These are phyloP conservation scores for Geophilus truncorum DNA, from an alignment of 2,888 invertebrate genomes.

Conservation along the genomic window DNA sequence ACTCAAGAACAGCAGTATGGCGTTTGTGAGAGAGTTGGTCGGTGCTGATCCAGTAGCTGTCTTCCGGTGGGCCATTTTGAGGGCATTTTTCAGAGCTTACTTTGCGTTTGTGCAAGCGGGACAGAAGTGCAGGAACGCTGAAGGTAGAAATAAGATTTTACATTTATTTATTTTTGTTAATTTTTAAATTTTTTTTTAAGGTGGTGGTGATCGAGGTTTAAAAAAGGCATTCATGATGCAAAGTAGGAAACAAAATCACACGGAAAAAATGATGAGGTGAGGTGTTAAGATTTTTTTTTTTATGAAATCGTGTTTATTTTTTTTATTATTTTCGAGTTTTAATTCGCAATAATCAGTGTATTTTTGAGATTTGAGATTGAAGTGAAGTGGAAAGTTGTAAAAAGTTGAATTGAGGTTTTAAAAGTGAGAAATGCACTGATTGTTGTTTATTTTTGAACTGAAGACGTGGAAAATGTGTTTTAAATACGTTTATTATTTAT, in stretches of 20 bases:
- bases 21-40: slow-evolving; percentile 87
- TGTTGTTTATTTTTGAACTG: too few relatives aligned
- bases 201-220: slow-evolving; percentile 31
- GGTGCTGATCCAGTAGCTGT: slow-evolving; percentile 90
- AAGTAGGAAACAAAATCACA: not conserved
- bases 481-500: slow-evolving; percentile 10
- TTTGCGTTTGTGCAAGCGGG: slow-evolving; percentile 37
- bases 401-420: too few relatives aligned
- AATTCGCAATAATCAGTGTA: too few relatives aligned
- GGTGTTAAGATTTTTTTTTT: too few relatives aligned
- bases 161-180: not conserved
- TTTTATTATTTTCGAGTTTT: too few relatives aligned
- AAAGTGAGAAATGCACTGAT: not conserved
- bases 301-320: too few relatives aligned
- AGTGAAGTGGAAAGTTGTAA: too few relatives aligned
- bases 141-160: slow-evolving; percentile 8
- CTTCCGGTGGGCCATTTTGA: slow-evolving; percentile 86
- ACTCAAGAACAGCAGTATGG: slow-evolving; percentile 84
- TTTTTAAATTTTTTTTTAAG: slow-evolving; percentile 11
- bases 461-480: too few relatives aligned
- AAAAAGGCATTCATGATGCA: slow-evolving; percentile 28
- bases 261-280: slow-evolving; percentile 31
- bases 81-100: slow-evolving; percentile 78
- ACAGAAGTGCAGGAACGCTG: slow-evolving; percentile 29
- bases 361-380: too few relatives aligned